Evolutionary conservation across 2,797 vertebrate species (phyloP).

Genomic region (Lepus oiostolus): DNA sequence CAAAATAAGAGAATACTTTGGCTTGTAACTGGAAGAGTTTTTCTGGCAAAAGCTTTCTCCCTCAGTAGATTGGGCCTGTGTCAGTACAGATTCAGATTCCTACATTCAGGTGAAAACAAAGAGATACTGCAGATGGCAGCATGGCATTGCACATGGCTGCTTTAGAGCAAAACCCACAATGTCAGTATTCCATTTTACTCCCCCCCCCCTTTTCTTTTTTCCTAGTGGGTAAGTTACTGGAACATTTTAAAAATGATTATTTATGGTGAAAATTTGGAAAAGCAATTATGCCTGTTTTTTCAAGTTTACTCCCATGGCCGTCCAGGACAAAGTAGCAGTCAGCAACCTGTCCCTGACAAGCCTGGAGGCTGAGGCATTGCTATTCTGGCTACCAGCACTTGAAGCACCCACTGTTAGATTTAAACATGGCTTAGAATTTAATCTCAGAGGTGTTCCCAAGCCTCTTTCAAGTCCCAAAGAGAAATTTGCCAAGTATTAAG

Average conservation of each 20-base stretch:
- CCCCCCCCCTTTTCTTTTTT: not conserved
- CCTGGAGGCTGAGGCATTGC: not conserved
- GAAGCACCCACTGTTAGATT: not conserved
- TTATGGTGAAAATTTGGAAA: slow-evolving; percentile 82
- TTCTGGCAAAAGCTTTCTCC: not conserved
- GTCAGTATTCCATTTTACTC: not conserved
- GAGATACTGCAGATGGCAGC: slow-evolving; percentile 67
- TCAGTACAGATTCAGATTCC: not conserved
- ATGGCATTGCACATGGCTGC: not conserved
- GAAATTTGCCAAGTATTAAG: slow-evolving; percentile 18
- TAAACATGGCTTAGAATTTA: slow-evolving; percentile 40
- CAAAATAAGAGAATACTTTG: not conserved
- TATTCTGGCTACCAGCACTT: not conserved
- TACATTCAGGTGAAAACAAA: fast-evolving
- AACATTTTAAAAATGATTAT: slow-evolving; percentile 73
- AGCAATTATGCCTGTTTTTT: slow-evolving; percentile 58
- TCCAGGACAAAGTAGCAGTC: not conserved
- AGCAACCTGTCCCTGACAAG: not conserved
- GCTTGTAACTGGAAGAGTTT: not conserved
- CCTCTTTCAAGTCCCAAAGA: slow-evolving; percentile 28
- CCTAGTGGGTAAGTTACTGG: slow-evolving; percentile 74
- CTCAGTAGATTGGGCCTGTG: fast-evolving
- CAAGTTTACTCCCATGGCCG: slow-evolving; percentile 52
- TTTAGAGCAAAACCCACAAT: not conserved
- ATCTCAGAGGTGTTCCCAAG: not conserved